Evolutionary conservation across 2,113 vertebrate genomes (phyloP), one percentile per base, ranked within the genome.

Genomic region (Scalopus aquaticus): DNA sequence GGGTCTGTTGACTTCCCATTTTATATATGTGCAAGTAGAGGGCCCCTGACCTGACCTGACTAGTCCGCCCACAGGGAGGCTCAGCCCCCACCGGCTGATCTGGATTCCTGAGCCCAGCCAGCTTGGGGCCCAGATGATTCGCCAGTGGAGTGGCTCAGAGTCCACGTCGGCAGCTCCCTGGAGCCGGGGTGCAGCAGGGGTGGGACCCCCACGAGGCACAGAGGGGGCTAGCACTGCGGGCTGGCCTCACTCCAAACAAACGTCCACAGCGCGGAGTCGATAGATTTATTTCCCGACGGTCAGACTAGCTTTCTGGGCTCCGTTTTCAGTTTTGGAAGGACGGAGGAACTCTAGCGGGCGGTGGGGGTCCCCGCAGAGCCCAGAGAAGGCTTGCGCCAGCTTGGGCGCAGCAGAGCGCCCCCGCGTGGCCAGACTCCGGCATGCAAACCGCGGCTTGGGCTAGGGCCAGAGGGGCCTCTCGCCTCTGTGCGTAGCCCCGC

Each of bases 191-290:
- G 16, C 19, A 9, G n/a, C 54, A 54, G 42, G 83, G 26, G 15
- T 49, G 49, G 88, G 46, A 35, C 42, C 49, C 76, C 87, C 2
- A 12, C 51, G 79, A 26, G 58, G 35, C 11, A 20, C 4, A 6
- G 70, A 65, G 13, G 28, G 60, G 73, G 49, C 62, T 44, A 7
- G 26, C 30, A 15, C 51, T 30, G 91, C 6, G 32, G 85, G 24
- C 54, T 89, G 96, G 94, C 49, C 35, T 44, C 42, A 6, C 8
- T 91, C 86, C 96, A 91, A 69, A 62, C 46, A 60, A 73, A 76
- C 3, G 49, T 64, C 91, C 1, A 8, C 56, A 28, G 77, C 30
- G 10, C 0, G 10, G 35, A 35, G 72, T 77, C 16, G 0, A 11
- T 13, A 77, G 94, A 91, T 89, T 92, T 56, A 76, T 90, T 79